A percentile compares a stretch with the other conserved stretches of the same genome.
Conservation (phyloP, 2,113 vertebrate genomes). For the Cacatua alba region DNA sequence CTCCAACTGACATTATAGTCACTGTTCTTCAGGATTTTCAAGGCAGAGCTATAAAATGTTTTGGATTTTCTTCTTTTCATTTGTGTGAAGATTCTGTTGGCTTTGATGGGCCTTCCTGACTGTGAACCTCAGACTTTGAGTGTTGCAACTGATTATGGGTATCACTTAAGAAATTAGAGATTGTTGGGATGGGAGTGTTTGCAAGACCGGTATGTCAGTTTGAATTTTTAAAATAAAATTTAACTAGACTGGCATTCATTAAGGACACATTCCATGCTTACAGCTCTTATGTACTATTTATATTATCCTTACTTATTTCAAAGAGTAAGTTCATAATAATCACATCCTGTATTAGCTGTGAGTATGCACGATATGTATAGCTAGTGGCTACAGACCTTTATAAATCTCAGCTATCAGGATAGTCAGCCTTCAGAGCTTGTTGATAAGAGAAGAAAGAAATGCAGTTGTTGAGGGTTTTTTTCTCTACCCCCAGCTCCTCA, state of each 20-base stretch:
- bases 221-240: not conserved
- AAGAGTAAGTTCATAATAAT: not conserved
- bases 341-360: not conserved
- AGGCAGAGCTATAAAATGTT: not conserved
- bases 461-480: rapidly evolving
- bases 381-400: not conserved
- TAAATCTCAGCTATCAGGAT: not conserved
- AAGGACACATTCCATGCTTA: not conserved
- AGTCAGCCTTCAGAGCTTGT: not conserved
- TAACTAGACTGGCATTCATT: not conserved
- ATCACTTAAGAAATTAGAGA: not conserved
- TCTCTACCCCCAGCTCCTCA: not conserved
- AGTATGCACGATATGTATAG: not conserved
- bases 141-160: not conserved
- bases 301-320: not conserved
- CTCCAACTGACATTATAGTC: not conserved
- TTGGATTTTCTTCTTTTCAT: not conserved
- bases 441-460: not conserved
- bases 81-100: not conserved
- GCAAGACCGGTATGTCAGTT: not conserved
- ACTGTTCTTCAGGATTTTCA: not conserved
- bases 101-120: not conserved
- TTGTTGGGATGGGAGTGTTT: not conserved
- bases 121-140: not conserved
- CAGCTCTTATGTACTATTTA: not conserved